Conservation (phyloP, 2,888 invertebrate genomes). For the Sisyra terminalis region DNA sequence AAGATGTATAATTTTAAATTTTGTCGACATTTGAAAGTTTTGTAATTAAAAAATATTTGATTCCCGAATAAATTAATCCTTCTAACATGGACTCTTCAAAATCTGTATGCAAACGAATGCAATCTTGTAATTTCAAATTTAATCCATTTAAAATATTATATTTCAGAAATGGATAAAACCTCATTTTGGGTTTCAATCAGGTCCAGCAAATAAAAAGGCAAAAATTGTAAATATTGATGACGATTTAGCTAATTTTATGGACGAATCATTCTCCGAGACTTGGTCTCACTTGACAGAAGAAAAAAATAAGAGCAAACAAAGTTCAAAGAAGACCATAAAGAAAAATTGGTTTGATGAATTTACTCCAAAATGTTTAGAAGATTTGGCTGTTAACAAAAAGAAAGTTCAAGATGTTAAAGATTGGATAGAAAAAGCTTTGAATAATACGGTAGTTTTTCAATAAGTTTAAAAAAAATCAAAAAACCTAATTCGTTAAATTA, state of each 20-base stretch:
- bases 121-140: too few species aligned
- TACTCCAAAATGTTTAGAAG: constrained; percentile 37
- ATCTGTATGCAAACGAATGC: too few species aligned
- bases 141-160: too few species aligned
- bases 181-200: constrained; percentile 10
- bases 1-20: too few species aligned
- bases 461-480: too few species aligned
- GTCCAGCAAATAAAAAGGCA: constrained; percentile 2
- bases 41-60: too few species aligned
- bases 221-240: constrained; percentile 1
- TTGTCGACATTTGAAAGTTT: too few species aligned
- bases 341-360: constrained; percentile 43
- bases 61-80: too few species aligned
- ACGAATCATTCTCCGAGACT: constrained; percentile 4
- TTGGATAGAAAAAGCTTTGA: constrained; percentile 35
- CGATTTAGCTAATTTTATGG: background rate
- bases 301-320: constrained; percentile 10
- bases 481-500: too few species aligned
- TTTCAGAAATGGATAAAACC: constrained; percentile 16
- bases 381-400: constrained; percentile 57
- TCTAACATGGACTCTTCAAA: too few species aligned
- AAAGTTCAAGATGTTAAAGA: constrained; percentile 55
- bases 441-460: constrained; percentile 11
- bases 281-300: background rate
- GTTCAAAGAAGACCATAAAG: constrained; percentile 2